These are phyloP conservation scores for Drosophila kohkoa DNA, from an alignment of 1,140 invertebrate species.

Conservation along the genomic window DNA sequence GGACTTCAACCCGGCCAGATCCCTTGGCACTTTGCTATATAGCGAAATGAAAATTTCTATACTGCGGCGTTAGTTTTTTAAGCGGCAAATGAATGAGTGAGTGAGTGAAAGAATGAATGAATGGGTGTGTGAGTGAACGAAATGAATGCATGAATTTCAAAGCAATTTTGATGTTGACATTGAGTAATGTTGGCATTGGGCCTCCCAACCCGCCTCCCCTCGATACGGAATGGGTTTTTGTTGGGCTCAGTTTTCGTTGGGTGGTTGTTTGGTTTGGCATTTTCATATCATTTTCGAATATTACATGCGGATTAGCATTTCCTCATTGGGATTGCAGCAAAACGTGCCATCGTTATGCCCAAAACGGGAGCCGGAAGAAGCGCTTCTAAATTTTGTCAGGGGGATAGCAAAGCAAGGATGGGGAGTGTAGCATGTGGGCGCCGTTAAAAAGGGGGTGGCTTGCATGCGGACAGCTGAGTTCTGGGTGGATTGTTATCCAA, in stretches of 20 bases:
- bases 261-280: constrained; percentile 80
- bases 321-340: constrained; percentile 77
- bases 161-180: constrained; percentile 82
- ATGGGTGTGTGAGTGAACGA: constrained; percentile 51
- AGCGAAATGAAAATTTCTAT: constrained; percentile 75
- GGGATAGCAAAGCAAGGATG: not conserved
- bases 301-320: constrained; percentile 84
- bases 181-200: constrained; percentile 77
- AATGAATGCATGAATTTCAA: constrained; percentile 81
- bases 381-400: constrained; percentile 6
- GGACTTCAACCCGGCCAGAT: constrained; percentile 24
- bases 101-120: constrained; percentile 9
- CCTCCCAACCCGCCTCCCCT: constrained; percentile 7
- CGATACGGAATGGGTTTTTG: constrained; percentile 11
- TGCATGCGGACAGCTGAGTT: constrained; percentile 31
- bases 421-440: constrained; percentile 25
- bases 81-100: constrained; percentile 39
- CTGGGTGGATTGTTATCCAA: constrained; percentile 16
- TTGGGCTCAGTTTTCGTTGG: constrained; percentile 38
- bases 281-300: constrained; percentile 84
- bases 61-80: constrained; percentile 62
- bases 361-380: constrained; percentile 14
- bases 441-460: constrained; percentile 55
- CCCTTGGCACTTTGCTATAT: constrained; percentile 18
- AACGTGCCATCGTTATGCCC: constrained; percentile 68